Evolutionary conservation across 2,113 vertebrate genomes (phyloP).

Genomic region (Rhineura floridana): DNA sequence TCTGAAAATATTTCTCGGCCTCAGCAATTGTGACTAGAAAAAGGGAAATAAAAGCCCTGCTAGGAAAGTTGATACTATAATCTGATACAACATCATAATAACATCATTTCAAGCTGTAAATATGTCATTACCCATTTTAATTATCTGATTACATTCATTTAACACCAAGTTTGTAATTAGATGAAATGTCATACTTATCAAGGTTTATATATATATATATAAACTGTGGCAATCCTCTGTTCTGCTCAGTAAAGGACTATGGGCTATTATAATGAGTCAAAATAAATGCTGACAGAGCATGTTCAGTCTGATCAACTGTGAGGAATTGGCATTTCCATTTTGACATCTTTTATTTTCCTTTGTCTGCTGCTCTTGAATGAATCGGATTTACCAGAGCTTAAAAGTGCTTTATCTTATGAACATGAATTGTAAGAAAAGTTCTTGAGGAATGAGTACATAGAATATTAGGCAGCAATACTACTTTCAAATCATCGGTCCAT

Average conservation of each 20-base stretch:
- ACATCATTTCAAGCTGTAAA: constrained; percentile 69
- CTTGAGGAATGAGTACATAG: background rate
- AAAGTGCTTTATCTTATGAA: background rate
- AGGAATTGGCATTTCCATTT: background rate
- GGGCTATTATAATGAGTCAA: constrained; percentile 20
- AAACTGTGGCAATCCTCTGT: constrained; percentile 10
- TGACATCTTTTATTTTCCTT: background rate
- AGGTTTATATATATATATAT: constrained; percentile 16
- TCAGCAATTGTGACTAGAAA: constrained; percentile 56
- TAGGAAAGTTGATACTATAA: constrained; percentile 67
- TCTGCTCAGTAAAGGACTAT: background rate
- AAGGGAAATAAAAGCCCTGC: constrained; percentile 65
- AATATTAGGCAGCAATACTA: background rate
- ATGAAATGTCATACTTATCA: constrained; percentile 69
- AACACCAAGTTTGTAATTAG: constrained; percentile 75
- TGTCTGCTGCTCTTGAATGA: background rate
- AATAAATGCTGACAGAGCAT: constrained; percentile 22
- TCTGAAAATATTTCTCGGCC: constrained; percentile 63
- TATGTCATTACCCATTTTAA: constrained; percentile 71
- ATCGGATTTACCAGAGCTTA: background rate
- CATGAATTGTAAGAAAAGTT: background rate
- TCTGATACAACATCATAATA: constrained; percentile 69
- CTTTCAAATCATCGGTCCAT: too few species aligned
- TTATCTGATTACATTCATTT: constrained; percentile 77
- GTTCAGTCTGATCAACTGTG: background rate